These are phyloP conservation scores for Brenthis daphne DNA, from an alignment of 2,888 invertebrate species.

Conservation along the genomic window DNA sequence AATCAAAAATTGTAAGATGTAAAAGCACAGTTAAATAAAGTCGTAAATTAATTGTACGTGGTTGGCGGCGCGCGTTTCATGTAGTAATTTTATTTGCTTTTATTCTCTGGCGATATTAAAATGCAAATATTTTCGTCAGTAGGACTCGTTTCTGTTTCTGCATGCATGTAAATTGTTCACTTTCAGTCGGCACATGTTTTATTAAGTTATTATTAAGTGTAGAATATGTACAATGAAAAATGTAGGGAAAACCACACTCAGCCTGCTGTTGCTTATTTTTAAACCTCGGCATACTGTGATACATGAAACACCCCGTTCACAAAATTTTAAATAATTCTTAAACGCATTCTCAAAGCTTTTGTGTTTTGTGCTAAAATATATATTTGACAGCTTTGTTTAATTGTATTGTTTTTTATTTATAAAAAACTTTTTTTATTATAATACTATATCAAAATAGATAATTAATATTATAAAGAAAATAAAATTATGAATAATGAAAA, in stretches of 20 bases:
- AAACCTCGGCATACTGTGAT: not conserved
- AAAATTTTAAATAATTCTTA: no score
- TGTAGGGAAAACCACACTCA: not conserved
- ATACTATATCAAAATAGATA: no score
- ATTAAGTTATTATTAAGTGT: slow-evolving; percentile 14
- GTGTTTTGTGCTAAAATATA: no score
- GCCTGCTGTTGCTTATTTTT: not conserved
- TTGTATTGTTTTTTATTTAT: no score
- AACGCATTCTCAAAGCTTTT: no score
- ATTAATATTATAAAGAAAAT: no score
- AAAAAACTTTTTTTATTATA: no score
- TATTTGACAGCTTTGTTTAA: no score
- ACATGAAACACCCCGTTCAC: no score
- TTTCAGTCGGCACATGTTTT: slow-evolving; percentile 14
- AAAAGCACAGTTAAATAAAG: slow-evolving; percentile 24
- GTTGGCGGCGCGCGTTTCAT: slow-evolving; percentile 32
- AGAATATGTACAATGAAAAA: slow-evolving; percentile 13
- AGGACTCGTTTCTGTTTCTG: slow-evolving; percentile 22
- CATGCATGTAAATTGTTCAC: slow-evolving; percentile 19
- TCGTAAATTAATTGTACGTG: slow-evolving; percentile 37
- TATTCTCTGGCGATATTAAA: slow-evolving; percentile 34
- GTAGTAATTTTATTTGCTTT: slow-evolving; percentile 36
- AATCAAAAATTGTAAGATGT: slow-evolving; percentile 9
- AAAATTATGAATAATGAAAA: no score
- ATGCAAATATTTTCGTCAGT: slow-evolving; percentile 34